A percentile compares a stretch with the other conserved stretches of the same genome.
Evolutionary conservation across 2,113 vertebrate genomes (phyloP).

Genomic region (Orientallactaga bullata): DNA sequence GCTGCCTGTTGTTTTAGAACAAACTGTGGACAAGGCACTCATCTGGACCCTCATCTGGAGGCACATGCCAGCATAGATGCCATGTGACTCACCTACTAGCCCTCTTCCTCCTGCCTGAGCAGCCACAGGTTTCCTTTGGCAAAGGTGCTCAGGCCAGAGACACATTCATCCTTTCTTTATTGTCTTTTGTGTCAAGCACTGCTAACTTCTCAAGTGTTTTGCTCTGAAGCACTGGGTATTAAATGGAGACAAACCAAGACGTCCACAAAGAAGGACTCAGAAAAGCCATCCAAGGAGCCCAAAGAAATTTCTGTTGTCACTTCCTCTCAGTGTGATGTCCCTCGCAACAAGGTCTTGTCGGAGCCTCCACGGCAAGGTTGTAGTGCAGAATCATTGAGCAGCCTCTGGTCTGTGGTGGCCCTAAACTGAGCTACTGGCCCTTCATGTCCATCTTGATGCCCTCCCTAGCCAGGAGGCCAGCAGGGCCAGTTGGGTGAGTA

Average conservation of each 20-base stretch:
- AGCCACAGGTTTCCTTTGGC: neutral
- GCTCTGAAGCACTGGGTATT: constrained; percentile 17
- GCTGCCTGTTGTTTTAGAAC: neutral
- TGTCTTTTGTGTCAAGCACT: neutral
- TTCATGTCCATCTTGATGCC: constrained; percentile 13
- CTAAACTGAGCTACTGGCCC: neutral
- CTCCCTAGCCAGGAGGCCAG: neutral
- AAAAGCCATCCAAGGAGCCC: constrained; percentile 22
- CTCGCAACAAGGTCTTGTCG: neutral
- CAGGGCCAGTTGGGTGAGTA: accelerated
- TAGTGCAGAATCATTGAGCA: neutral
- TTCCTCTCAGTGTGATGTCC: neutral
- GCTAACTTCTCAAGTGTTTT: too few relatives aligned
- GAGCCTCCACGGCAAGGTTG: constrained; percentile 14
- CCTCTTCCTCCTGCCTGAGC: neutral
- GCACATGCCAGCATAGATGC: neutral
- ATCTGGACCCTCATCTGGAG: neutral
- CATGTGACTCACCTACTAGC: neutral
- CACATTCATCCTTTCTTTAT: neutral
- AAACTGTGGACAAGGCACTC: neutral
- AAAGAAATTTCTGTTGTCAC: constrained; percentile 33
- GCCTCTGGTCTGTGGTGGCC: neutral
- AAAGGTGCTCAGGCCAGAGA: neutral
- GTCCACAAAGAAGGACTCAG: neutral
- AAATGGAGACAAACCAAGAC: constrained; percentile 22